Percentiles rank a stretch among this genome's conserved stretches.
Conservation (phyloP, 1,140 invertebrate genomes). For the Whitmania pigra region DNA sequence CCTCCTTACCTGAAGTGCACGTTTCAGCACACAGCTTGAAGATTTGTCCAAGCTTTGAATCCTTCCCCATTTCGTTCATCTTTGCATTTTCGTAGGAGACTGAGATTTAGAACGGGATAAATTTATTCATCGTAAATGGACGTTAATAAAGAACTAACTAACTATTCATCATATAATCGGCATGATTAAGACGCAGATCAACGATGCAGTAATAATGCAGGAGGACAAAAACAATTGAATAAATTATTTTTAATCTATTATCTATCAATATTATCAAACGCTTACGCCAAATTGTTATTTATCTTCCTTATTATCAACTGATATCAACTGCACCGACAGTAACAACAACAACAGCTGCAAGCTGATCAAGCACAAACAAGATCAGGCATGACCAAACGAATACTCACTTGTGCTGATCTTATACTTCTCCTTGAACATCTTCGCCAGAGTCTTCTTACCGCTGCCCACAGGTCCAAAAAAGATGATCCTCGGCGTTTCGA, state of each 20-base stretch:
- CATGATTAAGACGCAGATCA: too few relatives aligned
- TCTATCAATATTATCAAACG: background rate
- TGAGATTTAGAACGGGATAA: too few relatives aligned
- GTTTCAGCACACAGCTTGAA: background rate
- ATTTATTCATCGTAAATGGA: too few relatives aligned
- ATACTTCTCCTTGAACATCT: constrained; percentile 40
- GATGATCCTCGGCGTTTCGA: constrained; percentile 40
- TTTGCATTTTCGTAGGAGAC: background rate
- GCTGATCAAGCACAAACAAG: too few relatives aligned
- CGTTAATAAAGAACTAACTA: too few relatives aligned
- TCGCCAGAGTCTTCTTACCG: constrained; percentile 39
- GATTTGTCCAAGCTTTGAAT: constrained; percentile 5
- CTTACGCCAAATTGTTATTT: too few relatives aligned
- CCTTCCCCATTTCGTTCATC: background rate
- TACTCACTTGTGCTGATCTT: constrained; percentile 30
- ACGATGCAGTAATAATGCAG: too few relatives aligned
- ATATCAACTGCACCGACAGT: too few relatives aligned
- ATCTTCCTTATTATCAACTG: too few relatives aligned
- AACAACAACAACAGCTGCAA: background rate
- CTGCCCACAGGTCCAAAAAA: constrained; percentile 40
- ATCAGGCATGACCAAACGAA: too few relatives aligned
- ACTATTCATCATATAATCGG: too few relatives aligned
- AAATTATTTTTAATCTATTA: background rate
- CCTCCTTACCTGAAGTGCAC: background rate
- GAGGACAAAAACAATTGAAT: background rate